These are phyloP conservation scores for Phyllotreta cruciferae DNA, from an alignment of 2,888 invertebrate genomes.

Conservation along the genomic window DNA sequence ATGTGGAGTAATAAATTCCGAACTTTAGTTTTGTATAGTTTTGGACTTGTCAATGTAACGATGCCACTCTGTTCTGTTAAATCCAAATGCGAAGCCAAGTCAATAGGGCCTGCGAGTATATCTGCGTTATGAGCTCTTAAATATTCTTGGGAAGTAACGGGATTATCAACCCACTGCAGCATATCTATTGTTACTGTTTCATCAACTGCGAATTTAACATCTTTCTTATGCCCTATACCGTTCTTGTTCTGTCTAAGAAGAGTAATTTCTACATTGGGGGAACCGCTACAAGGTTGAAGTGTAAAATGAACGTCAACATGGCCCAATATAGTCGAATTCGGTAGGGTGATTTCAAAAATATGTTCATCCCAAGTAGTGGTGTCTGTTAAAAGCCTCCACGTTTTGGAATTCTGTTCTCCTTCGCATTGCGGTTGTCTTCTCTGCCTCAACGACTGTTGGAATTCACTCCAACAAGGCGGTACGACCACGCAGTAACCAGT, in stretches of 20 bases:
- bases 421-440: conserved; percentile 84
- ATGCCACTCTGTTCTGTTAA: conserved; percentile 84
- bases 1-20: conserved; percentile 80
- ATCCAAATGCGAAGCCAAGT: conserved; percentile 82
- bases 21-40: conserved; percentile 78
- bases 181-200: conserved; percentile 62
- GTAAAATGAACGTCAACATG: conserved; percentile 90
- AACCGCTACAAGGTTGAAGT: conserved; percentile 74
- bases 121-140: conserved; percentile 88
- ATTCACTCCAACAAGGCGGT: conserved; percentile 92
- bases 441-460: conserved; percentile 90
- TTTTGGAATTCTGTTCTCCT: conserved; percentile 75
- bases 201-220: conserved; percentile 60
- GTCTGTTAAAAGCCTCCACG: conserved; percentile 88
- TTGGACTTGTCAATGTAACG: conserved; percentile 86
- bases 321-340: conserved; percentile 78
- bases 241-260: conserved; percentile 70
- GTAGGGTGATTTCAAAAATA: conserved; percentile 85
- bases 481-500: conserved; percentile 80
- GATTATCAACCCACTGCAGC: conserved; percentile 68
- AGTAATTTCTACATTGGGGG: conserved; percentile 64
- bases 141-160: conserved; percentile 81
- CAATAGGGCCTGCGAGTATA: conserved; percentile 87
- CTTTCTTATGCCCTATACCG: conserved; percentile 68
- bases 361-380: conserved; percentile 93